Evolutionary conservation across 2,113 vertebrate genomes (phyloP).

Genomic region (Pungitius pungitius): DNA sequence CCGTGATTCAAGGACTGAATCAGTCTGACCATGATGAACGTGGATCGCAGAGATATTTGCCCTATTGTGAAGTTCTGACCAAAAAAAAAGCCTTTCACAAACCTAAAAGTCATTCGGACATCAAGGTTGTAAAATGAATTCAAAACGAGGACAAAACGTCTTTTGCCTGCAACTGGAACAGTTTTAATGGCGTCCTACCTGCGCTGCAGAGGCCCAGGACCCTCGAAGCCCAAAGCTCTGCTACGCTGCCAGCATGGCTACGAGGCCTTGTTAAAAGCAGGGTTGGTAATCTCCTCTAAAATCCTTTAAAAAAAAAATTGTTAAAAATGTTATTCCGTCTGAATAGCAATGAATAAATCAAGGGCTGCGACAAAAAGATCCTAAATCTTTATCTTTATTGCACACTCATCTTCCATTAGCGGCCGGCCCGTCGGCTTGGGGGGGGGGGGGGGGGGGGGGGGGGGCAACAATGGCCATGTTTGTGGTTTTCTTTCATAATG

Average conservation of each 20-base stretch:
- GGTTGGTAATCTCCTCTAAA: background rate
- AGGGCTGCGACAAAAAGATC: background rate
- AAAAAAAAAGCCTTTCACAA: conserved; percentile 12
- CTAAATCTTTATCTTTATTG: background rate
- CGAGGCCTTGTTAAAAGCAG: background rate
- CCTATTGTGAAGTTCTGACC: conserved; percentile 19
- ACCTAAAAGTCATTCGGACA: background rate
- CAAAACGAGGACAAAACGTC: background rate
- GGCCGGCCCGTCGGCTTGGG: background rate
- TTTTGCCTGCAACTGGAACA: conserved; percentile 18
- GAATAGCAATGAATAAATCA: background rate
- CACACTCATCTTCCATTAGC: background rate
- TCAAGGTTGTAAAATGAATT: background rate
- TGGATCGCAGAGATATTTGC: conserved; percentile 46
- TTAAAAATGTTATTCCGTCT: no score
- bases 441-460: no score
- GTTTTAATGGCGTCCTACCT: background rate
- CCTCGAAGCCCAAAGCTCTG: conserved; percentile 1
- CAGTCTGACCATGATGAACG: conserved; percentile 36
- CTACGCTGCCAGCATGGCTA: background rate
- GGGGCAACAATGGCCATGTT: background rate
- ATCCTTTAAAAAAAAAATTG: no score
- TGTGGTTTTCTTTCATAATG: background rate
- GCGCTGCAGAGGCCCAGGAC: no score
- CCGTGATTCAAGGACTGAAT: conserved; percentile 50